Conservation (phyloP, 1,140 invertebrate genomes). For the Aporrectodea caliginosa region DNA sequence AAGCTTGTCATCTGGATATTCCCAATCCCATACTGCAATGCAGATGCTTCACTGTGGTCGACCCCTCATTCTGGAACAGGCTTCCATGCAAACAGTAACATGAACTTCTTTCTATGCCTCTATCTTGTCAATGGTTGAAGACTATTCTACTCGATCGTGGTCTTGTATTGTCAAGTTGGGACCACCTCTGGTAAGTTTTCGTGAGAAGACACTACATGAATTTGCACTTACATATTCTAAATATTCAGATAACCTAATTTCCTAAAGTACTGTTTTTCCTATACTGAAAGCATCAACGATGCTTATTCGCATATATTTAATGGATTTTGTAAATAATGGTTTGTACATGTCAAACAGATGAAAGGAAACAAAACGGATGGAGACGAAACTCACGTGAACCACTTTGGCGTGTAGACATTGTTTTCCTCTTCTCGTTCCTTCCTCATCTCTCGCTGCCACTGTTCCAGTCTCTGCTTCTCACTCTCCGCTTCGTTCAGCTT, state of each 20-base stretch:
- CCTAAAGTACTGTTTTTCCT: background rate
- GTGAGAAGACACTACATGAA: background rate
- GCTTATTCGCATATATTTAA: background rate
- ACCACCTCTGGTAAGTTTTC: too few species aligned
- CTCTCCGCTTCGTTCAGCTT: conserved; percentile 68
- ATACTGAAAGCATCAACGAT: background rate
- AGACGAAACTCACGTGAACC: conserved; percentile 66
- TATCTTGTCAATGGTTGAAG: too few species aligned
- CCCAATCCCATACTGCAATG: too few species aligned
- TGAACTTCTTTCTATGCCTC: too few species aligned
- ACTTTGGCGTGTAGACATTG: conserved; percentile 59
- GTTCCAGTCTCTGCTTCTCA: conserved; percentile 67
- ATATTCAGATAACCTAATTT: background rate
- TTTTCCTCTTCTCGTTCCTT: conserved; percentile 62
- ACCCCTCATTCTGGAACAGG: too few species aligned
- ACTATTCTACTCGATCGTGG: too few species aligned
- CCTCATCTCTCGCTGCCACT: conserved; percentile 65
- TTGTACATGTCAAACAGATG: too few species aligned
- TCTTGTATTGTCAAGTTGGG: too few species aligned
- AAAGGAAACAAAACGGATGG: too few species aligned
- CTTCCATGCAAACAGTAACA: too few species aligned
- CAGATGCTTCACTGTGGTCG: too few species aligned
- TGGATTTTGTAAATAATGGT: background rate
- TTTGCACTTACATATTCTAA: background rate
- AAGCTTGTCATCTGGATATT: too few species aligned